phyloP scores from a whole-genome alignment of 2,888 invertebrate genomes.

The Iphiclides podalirius region DNA sequence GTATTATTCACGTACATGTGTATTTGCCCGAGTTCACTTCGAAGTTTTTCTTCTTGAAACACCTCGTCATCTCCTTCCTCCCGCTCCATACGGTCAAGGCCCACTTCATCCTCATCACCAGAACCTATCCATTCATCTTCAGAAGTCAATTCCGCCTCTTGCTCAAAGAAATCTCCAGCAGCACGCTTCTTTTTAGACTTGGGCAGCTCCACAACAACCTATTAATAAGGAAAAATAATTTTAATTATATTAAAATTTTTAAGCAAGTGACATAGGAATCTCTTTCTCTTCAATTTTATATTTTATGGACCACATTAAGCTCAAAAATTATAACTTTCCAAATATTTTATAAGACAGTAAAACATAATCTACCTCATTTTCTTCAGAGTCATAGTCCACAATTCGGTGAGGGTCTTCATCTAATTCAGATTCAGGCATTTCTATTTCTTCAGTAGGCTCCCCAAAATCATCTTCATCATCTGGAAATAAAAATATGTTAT shows the following conservation, averaged over 20 bases:
- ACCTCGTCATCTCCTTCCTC: conserved; percentile 93
- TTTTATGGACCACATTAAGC: too few species aligned
- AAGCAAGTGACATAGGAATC: too few species aligned
- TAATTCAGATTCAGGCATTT: conserved; percentile 50
- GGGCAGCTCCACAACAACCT: conserved; percentile 53
- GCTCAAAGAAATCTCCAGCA: conserved; percentile 88
- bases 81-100: conserved; percentile 88
- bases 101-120: conserved; percentile 92
- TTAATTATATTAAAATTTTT: too few species aligned
- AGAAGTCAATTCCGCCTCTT: conserved; percentile 92
- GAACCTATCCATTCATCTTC: conserved; percentile 93
- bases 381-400: conserved; percentile 91
- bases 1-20: conserved; percentile 91
- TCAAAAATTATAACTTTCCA: too few species aligned
- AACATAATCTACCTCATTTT: conserved; percentile 92
- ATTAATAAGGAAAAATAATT: conserved; percentile 16
- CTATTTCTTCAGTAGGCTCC: conserved; percentile 44
- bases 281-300: too few species aligned
- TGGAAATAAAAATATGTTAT: not conserved
- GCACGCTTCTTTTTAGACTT: conserved; percentile 65
- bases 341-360: too few species aligned
- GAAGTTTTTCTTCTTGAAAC: conserved; percentile 88
- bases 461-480: conserved; percentile 43
- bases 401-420: conserved; percentile 58
- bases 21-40: conserved; percentile 89